These are phyloP conservation scores for Microvelia longipes DNA, from an alignment of 1,140 invertebrate genomes.

Conservation along the genomic window DNA sequence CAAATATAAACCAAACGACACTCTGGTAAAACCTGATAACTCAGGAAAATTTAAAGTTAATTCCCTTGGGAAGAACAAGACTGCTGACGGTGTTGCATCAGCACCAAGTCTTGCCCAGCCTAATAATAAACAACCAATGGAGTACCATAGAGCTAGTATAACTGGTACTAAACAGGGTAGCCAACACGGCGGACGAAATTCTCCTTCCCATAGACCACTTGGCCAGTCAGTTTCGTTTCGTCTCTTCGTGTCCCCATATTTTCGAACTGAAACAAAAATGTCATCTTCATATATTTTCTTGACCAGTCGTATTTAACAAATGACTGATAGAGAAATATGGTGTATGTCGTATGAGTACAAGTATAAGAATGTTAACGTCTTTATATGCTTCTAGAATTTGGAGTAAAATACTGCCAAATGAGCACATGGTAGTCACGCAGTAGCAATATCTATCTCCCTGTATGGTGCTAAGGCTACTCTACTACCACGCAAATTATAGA, in stretches of 20 bases:
- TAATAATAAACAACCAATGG: neutral
- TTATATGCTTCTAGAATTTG: no score
- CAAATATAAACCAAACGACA: slow-evolving; percentile 1
- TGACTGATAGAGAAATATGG: no score
- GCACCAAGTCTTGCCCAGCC: neutral
- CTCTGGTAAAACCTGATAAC: neutral
- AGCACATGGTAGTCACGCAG: no score
- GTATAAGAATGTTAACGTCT: no score
- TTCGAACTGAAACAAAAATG: slow-evolving; percentile 2
- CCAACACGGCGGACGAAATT: neutral
- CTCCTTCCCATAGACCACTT: neutral
- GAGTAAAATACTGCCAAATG: no score
- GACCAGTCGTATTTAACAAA: no score
- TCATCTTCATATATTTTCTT: neutral
- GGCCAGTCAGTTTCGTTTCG: neutral
- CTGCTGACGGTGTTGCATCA: neutral
- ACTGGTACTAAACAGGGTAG: neutral
- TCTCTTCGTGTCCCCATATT: neutral
- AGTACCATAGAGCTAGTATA: neutral
- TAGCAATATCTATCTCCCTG: no score
- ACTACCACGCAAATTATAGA: no score
- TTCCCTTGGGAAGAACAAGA: neutral
- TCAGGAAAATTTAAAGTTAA: neutral
- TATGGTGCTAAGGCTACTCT: no score
- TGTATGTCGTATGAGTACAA: no score